These are phyloP conservation scores for Odontomachus brunneus DNA, from an alignment of 1,140 invertebrate species.

Conservation along the genomic window DNA sequence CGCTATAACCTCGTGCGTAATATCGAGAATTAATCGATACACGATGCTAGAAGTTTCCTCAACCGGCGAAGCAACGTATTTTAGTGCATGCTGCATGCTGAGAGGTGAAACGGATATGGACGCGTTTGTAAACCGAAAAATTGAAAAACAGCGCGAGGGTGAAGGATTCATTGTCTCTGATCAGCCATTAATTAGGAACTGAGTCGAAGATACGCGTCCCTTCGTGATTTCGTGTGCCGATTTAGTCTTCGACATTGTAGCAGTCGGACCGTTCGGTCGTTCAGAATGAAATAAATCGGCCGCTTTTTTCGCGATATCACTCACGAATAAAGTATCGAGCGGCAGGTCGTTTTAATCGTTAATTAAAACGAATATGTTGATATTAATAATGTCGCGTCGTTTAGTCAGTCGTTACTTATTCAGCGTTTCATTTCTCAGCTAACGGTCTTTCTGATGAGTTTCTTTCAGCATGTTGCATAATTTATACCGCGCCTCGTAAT, in stretches of 20 bases:
- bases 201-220: constrained; percentile 65
- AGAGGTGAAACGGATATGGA: constrained; percentile 24
- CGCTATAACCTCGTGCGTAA: not conserved
- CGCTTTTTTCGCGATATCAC: constrained; percentile 2
- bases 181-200: constrained; percentile 80
- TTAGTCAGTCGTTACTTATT: constrained; percentile 60
- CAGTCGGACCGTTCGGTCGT: too few relatives aligned
- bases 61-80: constrained; percentile 47
- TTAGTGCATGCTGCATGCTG: not conserved
- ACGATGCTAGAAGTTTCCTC: constrained; percentile 71
- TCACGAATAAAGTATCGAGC: constrained; percentile 20
- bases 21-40: constrained; percentile 77
- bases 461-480: constrained; percentile 58
- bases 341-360: constrained; percentile 65
- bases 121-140: constrained; percentile 51
- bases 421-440: constrained; percentile 60
- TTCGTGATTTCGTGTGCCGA: not conserved
- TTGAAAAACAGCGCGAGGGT: constrained; percentile 67
- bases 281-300: not conserved
- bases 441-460: constrained; percentile 60
- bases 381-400: constrained; percentile 56
- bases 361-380: constrained; percentile 72
- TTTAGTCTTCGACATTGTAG: not conserved
- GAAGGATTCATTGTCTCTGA: constrained; percentile 62
- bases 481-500: constrained; percentile 58